phyloP scores from a whole-genome alignment of 2,797 vertebrate species.

The Nyctalus aviator region DNA sequence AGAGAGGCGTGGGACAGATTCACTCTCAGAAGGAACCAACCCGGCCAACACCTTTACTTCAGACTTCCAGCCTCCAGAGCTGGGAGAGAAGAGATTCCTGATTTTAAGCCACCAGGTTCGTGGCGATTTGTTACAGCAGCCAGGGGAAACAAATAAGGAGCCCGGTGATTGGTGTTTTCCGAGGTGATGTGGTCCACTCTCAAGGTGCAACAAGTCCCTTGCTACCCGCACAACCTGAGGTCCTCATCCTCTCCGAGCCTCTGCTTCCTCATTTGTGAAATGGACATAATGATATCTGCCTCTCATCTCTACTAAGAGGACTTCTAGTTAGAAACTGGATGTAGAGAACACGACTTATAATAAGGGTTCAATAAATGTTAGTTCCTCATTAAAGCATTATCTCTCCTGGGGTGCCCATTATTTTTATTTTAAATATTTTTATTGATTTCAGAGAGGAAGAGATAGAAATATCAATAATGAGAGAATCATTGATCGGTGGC shows the following conservation, averaged over 20 bases:
- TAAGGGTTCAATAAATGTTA: background rate
- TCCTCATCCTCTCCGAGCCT: constrained; percentile 30
- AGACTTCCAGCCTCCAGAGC: background rate
- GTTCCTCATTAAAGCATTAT: background rate
- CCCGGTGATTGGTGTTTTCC: background rate
- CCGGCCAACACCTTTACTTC: background rate
- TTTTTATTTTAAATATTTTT: background rate
- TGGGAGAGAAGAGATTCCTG: background rate
- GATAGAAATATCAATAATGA: too few relatives aligned
- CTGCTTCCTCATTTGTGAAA: constrained; percentile 51
- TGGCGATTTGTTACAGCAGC: background rate
- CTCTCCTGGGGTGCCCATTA: background rate
- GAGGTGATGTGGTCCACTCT: background rate
- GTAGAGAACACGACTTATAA: background rate
- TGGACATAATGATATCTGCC: background rate
- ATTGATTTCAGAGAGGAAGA: too few relatives aligned
- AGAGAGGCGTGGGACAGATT: background rate
- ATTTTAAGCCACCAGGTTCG: background rate
- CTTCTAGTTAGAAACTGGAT: background rate
- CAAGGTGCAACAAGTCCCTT: background rate
- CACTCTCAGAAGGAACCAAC: background rate
- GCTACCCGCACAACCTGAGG: too few relatives aligned
- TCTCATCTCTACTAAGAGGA: background rate
- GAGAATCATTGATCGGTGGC: too few relatives aligned
- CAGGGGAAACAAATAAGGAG: background rate